Base-by-base conservation (phyloP, 2,113 vertebrate genomes). In the Elaphurus davidianus region DNA sequence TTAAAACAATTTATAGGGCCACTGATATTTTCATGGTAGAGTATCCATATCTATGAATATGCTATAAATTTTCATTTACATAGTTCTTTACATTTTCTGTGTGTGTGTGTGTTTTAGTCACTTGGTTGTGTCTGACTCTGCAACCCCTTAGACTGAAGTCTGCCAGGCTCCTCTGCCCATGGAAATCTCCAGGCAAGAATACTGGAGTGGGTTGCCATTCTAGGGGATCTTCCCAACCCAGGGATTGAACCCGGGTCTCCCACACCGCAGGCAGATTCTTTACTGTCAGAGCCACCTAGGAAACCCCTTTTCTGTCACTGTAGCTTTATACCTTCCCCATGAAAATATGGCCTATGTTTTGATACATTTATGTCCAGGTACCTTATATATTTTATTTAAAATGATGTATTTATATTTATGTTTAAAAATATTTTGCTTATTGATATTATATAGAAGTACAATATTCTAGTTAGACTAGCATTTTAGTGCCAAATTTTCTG, bases 401-500 rank as follows among this genome's bases (percentile, higher is more conserved):
- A 85, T 87, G 8, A 47, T 85, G 10, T 62, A 84, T 85, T 95
- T 40, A 40, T 40, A 40, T 40, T 40, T 40, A 40, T 40, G 40
- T 40, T 40, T 83, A 60, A 95, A 94, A 93, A 36, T 30, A 74
- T 82, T 81, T 91, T 25, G 6, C 33, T 86, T 81, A 60, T 87
- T 50, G 15, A 27, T 55, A 10, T 71, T 89, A 33, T 40, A 76
- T n/a, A 25, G 12, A 83, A 52, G 7, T 52, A 57, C 1, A 64
- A 40, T 82, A 76, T 87, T 62, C n/a, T 74, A 74, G 71, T 36
- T 25, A 74, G 71, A 74, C 36, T 36, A 78, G 9, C 17, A 86
- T 90, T 95, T 94, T 83, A 90, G 16, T 86, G 15, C 30, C 67
- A 91, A 57, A 40, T 82, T 92, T 95, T 96, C 19, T 95, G 83